Base-by-base conservation (phyloP, 2,113 vertebrate species). In the Baryphthengus martii region DNA sequence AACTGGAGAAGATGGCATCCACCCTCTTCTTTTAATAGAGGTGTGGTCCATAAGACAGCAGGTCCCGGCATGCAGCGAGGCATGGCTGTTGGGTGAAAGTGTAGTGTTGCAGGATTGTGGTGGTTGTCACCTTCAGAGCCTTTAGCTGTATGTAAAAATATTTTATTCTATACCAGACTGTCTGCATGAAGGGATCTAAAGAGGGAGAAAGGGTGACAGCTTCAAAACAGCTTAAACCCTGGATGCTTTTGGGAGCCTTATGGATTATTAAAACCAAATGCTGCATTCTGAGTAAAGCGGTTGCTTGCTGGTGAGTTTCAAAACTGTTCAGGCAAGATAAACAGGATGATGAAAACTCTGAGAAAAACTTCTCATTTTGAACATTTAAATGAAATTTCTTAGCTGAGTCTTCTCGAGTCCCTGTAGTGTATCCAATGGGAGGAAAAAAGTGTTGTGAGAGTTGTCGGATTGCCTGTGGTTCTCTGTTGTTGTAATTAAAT, bases 251-350 rank as follows among this genome's bases (percentile, higher is more conserved):
- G 42, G 37, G 61, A 81, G 17, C 65, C 70, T 68, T 68, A 1
- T 49, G 85, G 88, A 18, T 90, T 59, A 56, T 72, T 91, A 52
- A 67, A 93, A 23, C 39, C 56, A 74, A 89, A 31, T 55, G 73
- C 68, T 78, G 49, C 53, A 5, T 88, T 94, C 58, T 29, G 68
- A 90, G 23, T n/a, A 72, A 67, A 87, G 76, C 88, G 87, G 73
- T 26, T 95, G 85, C 76, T 92, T 95, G 80, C 65, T 93, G 73
- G 81, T 94, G 90, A 92, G 76, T 70, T 94, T 88, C 92, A 82
- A 44, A 93, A 93, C 88, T 93, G 89, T 96, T 70, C 84, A 87
- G 58, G 86, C 88, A 91, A 90, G 93, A 93, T 92, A 84, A 92
- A 93, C 88, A 82, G 88, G 90, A 58, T 87, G 35, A 65, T 81